Evolutionary conservation across 2,888 invertebrate genomes (phyloP), one percentile per base, ranked within the genome.

Genomic region (Sthenelais limicola): DNA sequence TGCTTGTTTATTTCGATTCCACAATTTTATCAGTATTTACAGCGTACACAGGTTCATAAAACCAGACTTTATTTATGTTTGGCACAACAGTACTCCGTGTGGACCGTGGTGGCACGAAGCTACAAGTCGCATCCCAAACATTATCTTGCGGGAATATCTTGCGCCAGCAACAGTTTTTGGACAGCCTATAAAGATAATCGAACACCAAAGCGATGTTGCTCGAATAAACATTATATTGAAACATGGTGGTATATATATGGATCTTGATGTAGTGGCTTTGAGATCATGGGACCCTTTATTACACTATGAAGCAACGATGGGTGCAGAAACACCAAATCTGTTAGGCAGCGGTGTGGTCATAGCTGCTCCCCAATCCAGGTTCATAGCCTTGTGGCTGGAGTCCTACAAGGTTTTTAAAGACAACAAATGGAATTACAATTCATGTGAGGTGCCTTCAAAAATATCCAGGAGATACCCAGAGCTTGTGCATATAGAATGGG

Each of bases 241-340:
- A 43, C 74, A 83, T 68, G 86, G 86, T 9, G 86, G 86, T 0
- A 83, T 86, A 52, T 86, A 85, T 66, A 67, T 85, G 18, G 86
- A 86, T 68, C 79, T 81, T 24, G 86, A 86, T 66, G 82, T 85
- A 69, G 68, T 85, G 4, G 74, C 82, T 5, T 69, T 84, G 54
- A 78, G 78, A 47, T 73, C 77, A 1, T 66, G 85, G 24, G 79
- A 81, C n/a, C 75, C 76, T 33, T 80, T 84, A 38, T 76, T 81
- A 1, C 71, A 76, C 49, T 74, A 79, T 73, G 75, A 80, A 38
- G 78, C 79, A 38, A 82, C 83, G 12, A 78, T 84, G 70, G 83
- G 84, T 0, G 78, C 81, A 33, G 84, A 83, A 74, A 79, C 80
- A 33, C 79, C 81, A 3, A 49, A 73, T 21, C 54, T 74, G 47